Percentiles rank a stretch among this genome's conserved stretches.
Conservation (phyloP, 2,888 invertebrate genomes). For the Microchrysa polita region DNA sequence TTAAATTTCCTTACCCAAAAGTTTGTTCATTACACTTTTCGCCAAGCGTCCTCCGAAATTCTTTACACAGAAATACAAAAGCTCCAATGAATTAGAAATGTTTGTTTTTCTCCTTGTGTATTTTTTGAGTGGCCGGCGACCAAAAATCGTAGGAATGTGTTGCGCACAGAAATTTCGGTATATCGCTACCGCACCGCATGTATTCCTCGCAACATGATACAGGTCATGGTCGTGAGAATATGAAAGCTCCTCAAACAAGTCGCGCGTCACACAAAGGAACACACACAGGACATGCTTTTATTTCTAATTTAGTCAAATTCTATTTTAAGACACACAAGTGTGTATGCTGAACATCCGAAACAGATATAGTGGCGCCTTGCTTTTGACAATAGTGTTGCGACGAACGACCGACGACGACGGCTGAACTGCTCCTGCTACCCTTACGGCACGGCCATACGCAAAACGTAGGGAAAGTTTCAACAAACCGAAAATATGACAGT, state of each 20-base stretch:
- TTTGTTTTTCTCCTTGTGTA: background rate
- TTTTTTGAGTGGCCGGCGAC: background rate
- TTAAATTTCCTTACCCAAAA: too few species aligned
- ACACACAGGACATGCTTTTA: conserved; percentile 26
- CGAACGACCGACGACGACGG: too few species aligned
- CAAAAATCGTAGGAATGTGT: conserved; percentile 3
- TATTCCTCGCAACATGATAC: conserved; percentile 31
- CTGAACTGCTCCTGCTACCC: too few species aligned
- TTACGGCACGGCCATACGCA: background rate
- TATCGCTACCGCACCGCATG: too few species aligned
- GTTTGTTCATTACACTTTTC: too few species aligned
- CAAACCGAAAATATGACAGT: too few species aligned
- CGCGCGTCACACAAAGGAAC: background rate
- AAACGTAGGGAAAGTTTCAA: background rate
- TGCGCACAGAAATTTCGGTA: background rate
- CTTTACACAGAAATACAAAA: background rate
- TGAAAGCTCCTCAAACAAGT: background rate
- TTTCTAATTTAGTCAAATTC: conserved; percentile 37
- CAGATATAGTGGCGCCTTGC: conserved; percentile 42
- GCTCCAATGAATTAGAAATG: conserved; percentile 1
- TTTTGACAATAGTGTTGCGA: conserved; percentile 5
- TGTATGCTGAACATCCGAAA: conserved; percentile 28
- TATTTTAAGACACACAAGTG: conserved; percentile 27
- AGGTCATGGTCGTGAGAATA: conserved; percentile 43
- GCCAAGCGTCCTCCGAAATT: too few species aligned